Base-by-base conservation (phyloP, 37 sponge, comb jelly and placozoan genomes). In the Chondrosia reniformis region DNA sequence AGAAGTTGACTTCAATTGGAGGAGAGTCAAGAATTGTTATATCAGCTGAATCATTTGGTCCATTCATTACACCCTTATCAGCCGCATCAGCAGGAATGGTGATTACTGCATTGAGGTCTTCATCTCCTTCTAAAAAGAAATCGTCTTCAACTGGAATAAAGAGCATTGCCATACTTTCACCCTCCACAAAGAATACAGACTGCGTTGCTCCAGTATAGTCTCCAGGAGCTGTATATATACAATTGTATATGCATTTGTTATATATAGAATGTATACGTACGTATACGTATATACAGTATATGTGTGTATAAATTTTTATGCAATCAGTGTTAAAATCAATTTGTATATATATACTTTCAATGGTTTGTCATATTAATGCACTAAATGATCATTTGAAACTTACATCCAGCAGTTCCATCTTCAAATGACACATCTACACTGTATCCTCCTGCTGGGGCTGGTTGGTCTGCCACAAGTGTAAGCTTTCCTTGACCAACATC, bases 11-110 rank as follows among this genome's bases (percentile, higher is more conserved):
- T 13, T 39, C 44, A 1, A 56, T n/a, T 54, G 42, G 30, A 61
- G 67, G 28, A 61, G 73, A 74, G 61, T 78, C 75, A 59, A 74
- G 75, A 21, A 84, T 84, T 5, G 64, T 78, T 4, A 79, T 39
- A 17, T 7, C 40, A 17, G 84, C 46, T 73, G 45, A 49, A n/a
- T 52, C 67, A 43, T 43, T 37, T 0, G 22, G 32, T 74, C 75
- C 79, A 30, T n/a, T 27, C 34, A 17, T 43, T 21, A 74, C 76
- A 17, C 67, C 27, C 22, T 6, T 0, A 28, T 43, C 22, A 17
- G 27, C 32, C 4, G 65, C 41, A 3, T 19, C 41, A 43, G 4
- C 10, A 25, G 31, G 65, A 0, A 41, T 38, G 13, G 24, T 28
- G 33, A 83, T 25, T 7, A n/a, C 65, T 12, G 42, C 67, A 17